Conservation (phyloP, 2,113 vertebrate species). For the Cryptoleucopteryx plumbea region DNA sequence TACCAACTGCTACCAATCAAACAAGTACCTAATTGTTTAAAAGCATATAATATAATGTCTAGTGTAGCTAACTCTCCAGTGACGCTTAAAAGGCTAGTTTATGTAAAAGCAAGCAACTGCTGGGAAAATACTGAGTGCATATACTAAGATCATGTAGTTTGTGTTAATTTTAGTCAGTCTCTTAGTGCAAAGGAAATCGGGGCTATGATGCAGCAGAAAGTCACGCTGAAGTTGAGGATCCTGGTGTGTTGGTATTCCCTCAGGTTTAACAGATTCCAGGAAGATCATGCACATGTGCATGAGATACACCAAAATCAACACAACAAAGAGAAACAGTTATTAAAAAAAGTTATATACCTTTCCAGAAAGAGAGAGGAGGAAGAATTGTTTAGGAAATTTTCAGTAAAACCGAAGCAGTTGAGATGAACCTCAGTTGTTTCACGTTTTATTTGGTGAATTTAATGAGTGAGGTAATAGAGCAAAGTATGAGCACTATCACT, state of each 20-base stretch:
- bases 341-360: background rate
- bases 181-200: background rate
- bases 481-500: background rate
- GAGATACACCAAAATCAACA: background rate
- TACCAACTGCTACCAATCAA: background rate
- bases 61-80: background rate
- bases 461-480: background rate
- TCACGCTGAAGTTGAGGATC: background rate
- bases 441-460: background rate
- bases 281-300: background rate
- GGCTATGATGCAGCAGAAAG: constrained; percentile 1
- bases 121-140: background rate
- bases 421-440: background rate
- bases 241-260: background rate
- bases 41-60: background rate
- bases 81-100: background rate
- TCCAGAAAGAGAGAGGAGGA: background rate
- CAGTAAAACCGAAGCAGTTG: background rate
- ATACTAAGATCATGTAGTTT: background rate
- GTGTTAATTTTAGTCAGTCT: background rate
- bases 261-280: background rate
- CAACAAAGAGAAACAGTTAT: background rate
- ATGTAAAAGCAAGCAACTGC: background rate
- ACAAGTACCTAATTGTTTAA: background rate
- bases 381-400: background rate